Evolutionary conservation across 2,888 invertebrate species (phyloP), one percentile per base, ranked within the genome.

Genomic region (Ophion obscuratus): DNA sequence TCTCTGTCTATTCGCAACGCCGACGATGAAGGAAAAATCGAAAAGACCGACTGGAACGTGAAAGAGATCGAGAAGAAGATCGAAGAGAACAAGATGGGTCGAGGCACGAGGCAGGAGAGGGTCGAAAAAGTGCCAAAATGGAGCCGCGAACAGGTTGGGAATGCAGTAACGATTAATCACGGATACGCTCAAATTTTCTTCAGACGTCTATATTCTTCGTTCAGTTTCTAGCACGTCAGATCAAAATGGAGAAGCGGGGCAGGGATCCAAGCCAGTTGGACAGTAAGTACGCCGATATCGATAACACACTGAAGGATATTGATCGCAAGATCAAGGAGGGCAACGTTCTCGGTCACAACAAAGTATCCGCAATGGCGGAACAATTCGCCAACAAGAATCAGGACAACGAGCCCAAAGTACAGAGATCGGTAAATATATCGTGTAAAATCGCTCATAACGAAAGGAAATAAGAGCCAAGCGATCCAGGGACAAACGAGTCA

Each of bases 61-160:
- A 97, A 97, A 89, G 97, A 98, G 94, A 97, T 98, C 47, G 98
- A 98, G 92, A 97, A 97, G 93, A 98, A 98, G 94, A 98, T 98
- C 53, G 95, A 96, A 90, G 97, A 97, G 92, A 97, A 96, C 91
- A 96, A 96, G 91, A 95, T 96, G 92, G 96, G 96, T 53, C 95
- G 96, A 90, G 95, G 96, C 11, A 95, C 95, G 83, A 94, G 95
- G 10, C 95, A 95, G 70, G 97, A 97, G 91, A 97, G 96, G 92
- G 91, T 94, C 31, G 94, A 94, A 85, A 90, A 92, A 74, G 98
- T 98, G 77, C 98, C 98, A 11, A 98, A 98, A 93, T 98, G 98
- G 98, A 98, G 97, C 93, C 96, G 97, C 88, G 97, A 98, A 92
- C 97, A 98, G 94, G 96, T 96, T 88, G 87, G 91, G 88, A 90